These are phyloP conservation scores for Tauraco hartlaubi DNA, from an alignment of 2,797 vertebrate genomes.

Conservation along the genomic window DNA sequence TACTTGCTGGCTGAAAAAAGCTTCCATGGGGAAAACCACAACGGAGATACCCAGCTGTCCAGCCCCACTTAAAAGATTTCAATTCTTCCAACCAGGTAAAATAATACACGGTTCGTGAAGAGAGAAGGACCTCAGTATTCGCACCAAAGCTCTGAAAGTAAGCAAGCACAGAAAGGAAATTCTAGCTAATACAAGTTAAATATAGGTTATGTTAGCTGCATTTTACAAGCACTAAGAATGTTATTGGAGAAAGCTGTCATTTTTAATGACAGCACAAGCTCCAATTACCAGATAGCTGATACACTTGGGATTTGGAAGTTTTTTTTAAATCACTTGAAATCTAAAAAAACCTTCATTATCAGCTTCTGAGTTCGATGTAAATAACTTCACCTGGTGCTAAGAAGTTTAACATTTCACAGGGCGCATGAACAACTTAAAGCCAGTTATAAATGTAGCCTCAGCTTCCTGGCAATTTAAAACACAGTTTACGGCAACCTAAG, in stretches of 20 bases:
- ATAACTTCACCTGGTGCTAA: conserved; percentile 75
- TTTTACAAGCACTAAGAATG: conserved; percentile 81
- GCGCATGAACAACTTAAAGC: conserved; percentile 40
- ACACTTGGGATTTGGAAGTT: conserved; percentile 77
- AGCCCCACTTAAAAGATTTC: conserved; percentile 43
- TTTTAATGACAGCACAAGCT: conserved; percentile 85
- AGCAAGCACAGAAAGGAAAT: conserved; percentile 72
- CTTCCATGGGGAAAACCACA: background rate
- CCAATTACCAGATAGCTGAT: conserved; percentile 82
- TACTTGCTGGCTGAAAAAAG: conserved; percentile 46
- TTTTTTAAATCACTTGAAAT: conserved; percentile 78
- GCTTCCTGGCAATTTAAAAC: conserved; percentile 48
- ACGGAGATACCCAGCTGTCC: background rate
- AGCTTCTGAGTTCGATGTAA: conserved; percentile 77
- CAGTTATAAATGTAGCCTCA: conserved; percentile 35
- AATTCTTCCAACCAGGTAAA: conserved; percentile 12
- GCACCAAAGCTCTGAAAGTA: conserved; percentile 55
- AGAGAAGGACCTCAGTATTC: conserved; percentile 6
- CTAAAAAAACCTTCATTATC: conserved; percentile 77
- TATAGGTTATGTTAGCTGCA: conserved; percentile 83
- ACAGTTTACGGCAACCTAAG: conserved; percentile 26
- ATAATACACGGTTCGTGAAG: background rate
- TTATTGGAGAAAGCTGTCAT: conserved; percentile 86
- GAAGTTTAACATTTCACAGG: conserved; percentile 58
- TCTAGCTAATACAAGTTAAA: conserved; percentile 79